Percentiles rank a stretch among this genome's conserved stretches.
phyloP scores from a whole-genome alignment of 2,888 invertebrate species.

The Amaurobius ferox region DNA sequence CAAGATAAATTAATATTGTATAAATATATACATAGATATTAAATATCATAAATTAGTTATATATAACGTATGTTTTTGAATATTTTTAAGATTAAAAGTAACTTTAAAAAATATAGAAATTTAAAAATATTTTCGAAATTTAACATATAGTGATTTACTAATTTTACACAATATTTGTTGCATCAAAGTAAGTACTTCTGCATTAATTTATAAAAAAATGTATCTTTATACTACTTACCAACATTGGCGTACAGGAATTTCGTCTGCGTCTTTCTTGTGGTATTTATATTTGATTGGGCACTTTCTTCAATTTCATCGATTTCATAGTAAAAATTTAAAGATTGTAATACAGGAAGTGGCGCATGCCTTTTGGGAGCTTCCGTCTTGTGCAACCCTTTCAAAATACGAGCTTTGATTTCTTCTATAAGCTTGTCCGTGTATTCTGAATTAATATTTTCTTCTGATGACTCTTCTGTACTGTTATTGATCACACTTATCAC shows the following conservation, averaged over 20 bases:
- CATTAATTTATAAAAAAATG: too few species aligned
- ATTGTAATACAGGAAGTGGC: background rate
- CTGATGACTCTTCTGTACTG: background rate
- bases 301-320: background rate
- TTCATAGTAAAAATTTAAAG: background rate
- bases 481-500: background rate
- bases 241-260: background rate
- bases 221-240: background rate
- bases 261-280: background rate
- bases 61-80: too few species aligned
- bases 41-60: too few species aligned
- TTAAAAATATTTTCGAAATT: too few species aligned
- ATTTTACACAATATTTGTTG: too few species aligned
- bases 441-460: background rate
- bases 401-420: background rate
- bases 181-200: too few species aligned
- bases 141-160: too few species aligned
- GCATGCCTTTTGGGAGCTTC: background rate
- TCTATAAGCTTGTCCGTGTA: background rate
- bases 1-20: too few species aligned
- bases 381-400: background rate
- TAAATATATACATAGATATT: too few species aligned
- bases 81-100: too few species aligned
- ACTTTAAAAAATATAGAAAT: too few species aligned
- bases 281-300: background rate